Percentiles rank a stretch among this genome's conserved stretches.
phyloP scores from a whole-genome alignment of 2,797 vertebrate species.

The Falco berigora region DNA sequence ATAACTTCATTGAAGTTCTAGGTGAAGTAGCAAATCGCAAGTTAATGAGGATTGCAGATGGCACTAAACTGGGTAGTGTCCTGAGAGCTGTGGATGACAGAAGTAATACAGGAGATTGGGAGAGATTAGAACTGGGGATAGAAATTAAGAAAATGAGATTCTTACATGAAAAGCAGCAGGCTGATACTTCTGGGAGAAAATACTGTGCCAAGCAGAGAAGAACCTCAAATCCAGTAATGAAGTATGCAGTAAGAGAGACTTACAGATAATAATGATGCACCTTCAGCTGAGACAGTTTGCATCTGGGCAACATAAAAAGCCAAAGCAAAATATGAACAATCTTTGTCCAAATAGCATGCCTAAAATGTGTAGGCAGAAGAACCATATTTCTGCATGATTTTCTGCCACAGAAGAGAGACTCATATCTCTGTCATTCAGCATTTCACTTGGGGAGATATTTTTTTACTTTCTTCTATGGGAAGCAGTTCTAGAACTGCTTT shows the following conservation, averaged over 20 bases:
- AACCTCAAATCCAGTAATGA: slow-evolving; percentile 26
- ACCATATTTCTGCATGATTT: neutral
- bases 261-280: neutral
- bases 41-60: slow-evolving; percentile 73
- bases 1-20: slow-evolving; percentile 51
- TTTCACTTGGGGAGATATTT: neutral
- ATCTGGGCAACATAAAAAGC: neutral
- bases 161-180: slow-evolving; percentile 53
- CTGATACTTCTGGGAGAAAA: slow-evolving; percentile 64
- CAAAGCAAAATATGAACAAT: neutral
- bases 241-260: neutral
- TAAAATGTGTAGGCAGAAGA: neutral
- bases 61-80: slow-evolving; percentile 62
- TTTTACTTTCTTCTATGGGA: neutral
- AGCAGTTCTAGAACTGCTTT: neutral
- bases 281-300: slow-evolving; percentile 24
- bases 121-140: slow-evolving; percentile 68
- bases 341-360: neutral
- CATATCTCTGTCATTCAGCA: neutral
- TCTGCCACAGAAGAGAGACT: neutral
- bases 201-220: slow-evolving; percentile 45
- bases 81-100: slow-evolving; percentile 68
- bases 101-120: slow-evolving; percentile 69
- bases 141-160: slow-evolving; percentile 72
- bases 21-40: slow-evolving; percentile 64